Evolutionary conservation across 2,888 invertebrate genomes (phyloP).

Genomic region (Tuta absoluta): DNA sequence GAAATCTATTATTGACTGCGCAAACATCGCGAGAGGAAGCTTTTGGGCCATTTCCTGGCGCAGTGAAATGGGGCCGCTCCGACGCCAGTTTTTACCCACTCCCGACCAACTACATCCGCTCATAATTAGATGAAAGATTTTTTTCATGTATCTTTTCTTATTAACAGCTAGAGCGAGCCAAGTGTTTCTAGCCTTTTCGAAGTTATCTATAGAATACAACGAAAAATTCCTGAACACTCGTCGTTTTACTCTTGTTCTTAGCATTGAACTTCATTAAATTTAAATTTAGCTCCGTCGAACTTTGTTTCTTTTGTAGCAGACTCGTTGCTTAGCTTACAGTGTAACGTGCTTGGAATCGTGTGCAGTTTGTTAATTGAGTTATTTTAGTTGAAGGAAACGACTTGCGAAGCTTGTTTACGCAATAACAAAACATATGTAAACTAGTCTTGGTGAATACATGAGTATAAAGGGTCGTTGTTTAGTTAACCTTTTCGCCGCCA

Average conservation of each 20-base stretch:
- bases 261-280: constrained; percentile 31
- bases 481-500: no score
- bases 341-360: constrained; percentile 19
- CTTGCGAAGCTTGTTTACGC: constrained; percentile 15
- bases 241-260: constrained; percentile 16
- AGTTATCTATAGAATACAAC: not conserved
- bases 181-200: not conserved
- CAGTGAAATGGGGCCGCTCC: constrained; percentile 72
- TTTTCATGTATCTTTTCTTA: constrained; percentile 48
- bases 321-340: constrained; percentile 20
- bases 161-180: constrained; percentile 33
- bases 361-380: constrained; percentile 28
- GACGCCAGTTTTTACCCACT: constrained; percentile 64
- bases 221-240: not conserved
- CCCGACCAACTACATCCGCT: constrained; percentile 57
- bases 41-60: constrained; percentile 74
- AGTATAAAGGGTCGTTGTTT: not conserved
- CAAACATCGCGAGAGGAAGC: constrained; percentile 72
- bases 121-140: constrained; percentile 54
- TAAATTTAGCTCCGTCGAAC: constrained; percentile 23
- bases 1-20: constrained; percentile 75
- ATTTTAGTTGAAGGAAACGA: constrained; percentile 18
- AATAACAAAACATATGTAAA: constrained; percentile 10
- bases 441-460: not conserved
- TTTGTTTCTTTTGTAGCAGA: constrained; percentile 20